Evolutionary conservation across 2,797 vertebrate genomes (phyloP), one percentile per base, ranked within the genome.

Genomic region (Enteromius radiatus): DNA sequence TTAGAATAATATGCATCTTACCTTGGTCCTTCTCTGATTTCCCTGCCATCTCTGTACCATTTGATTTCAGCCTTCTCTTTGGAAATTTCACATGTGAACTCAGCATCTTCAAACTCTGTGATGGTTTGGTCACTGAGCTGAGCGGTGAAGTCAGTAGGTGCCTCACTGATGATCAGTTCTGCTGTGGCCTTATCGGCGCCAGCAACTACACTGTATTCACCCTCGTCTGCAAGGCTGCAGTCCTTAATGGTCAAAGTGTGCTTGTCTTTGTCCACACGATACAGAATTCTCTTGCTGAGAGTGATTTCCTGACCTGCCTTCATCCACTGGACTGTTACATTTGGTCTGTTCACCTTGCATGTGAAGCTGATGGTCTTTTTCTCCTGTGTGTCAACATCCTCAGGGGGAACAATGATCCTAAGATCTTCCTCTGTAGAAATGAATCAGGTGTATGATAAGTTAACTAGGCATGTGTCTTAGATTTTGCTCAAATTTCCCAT

Each of bases 371-470:
- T 93, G 0, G 96, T 95, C 86, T 96, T 99, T 93, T 98, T 99
- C 91, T 99, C 98, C 93, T 98, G 97, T 19, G 98, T 99, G 93
- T 99, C 98, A 47, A 97, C 92, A 87, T 99, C 98, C 91, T 98
- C 95, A 84, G 97, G 96, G 83, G 97, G 97, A 75, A 97, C 96
- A 81, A 97, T 73, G 59, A 99, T 97, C 91, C 91, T 96, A 85
- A 99, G 94, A 84, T 96, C 96, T 90, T 99, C 98, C 94, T 97
- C 98, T 99, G 95, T 89, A 84, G 76, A 87, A 19, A 82, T 65
- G 64, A 88, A 43, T 43, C 41, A 59, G 31, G 38, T 73, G n/a
- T 78, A 87, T 43, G 28, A 56, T 70, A 56, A 87, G 73, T 61
- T 41, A 70, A 12, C 47, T 36, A 17, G 33, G 21, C 6, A 76